Percentiles rank a stretch among this genome's conserved stretches.
Conservation (phyloP, 2,888 invertebrate species). For the Nemapogon koenigi region DNA sequence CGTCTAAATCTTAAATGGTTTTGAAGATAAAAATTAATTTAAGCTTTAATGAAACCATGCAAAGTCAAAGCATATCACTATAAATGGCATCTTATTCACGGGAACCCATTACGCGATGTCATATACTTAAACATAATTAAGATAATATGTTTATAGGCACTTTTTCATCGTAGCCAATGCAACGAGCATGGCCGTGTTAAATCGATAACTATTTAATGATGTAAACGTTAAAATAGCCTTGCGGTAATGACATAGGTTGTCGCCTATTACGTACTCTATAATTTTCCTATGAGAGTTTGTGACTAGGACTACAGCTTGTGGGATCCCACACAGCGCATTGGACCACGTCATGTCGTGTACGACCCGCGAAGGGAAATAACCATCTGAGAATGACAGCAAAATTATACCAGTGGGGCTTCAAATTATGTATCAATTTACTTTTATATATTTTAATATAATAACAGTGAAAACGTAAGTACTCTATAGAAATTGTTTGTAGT, state of each 20-base stretch:
- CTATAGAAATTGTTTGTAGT: too few species aligned
- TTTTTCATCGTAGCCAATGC: conserved; percentile 15
- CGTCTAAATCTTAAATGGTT: too few species aligned
- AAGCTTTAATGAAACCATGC: too few species aligned
- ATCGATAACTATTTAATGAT: conserved; percentile 31
- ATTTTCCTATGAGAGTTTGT: conserved; percentile 20
- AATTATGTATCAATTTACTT: too few species aligned
- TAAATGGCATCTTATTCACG: too few species aligned
- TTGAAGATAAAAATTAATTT: too few species aligned
- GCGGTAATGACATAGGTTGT: conserved; percentile 22
- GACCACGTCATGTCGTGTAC: conserved; percentile 28
- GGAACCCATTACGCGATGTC: conserved; percentile 1
- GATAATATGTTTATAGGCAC: neutral
- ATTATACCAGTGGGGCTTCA: too few species aligned
- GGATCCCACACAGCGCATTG: conserved; percentile 24
- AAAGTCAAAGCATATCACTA: too few species aligned
- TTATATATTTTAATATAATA: too few species aligned
- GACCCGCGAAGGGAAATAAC: too few species aligned
- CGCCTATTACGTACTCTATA: conserved; percentile 26
- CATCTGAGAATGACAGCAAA: too few species aligned
- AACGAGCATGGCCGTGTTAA: conserved; percentile 30
- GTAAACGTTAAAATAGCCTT: conserved; percentile 20
- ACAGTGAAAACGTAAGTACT: too few species aligned
- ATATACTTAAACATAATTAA: conserved; percentile 7
- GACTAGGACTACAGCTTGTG: conserved; percentile 14